phyloP scores from a whole-genome alignment of 1,140 invertebrate genomes.

The Leptonema lineaticorne region DNA sequence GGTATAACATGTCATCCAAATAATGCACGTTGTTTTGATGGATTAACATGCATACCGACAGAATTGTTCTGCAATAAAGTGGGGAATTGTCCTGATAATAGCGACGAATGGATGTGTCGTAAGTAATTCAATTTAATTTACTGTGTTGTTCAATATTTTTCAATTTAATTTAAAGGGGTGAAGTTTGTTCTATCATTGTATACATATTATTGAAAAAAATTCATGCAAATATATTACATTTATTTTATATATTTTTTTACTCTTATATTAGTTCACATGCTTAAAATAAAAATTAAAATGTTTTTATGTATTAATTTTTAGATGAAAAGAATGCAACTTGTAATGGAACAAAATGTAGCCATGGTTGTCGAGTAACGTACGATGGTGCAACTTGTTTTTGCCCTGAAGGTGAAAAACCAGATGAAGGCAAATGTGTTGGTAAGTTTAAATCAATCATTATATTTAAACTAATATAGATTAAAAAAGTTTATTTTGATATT shows the following conservation, averaged over 20 bases:
- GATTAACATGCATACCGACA: slow-evolving; percentile 61
- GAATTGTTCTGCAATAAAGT: slow-evolving; percentile 65
- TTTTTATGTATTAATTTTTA: slow-evolving; percentile 36
- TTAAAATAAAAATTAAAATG: background rate
- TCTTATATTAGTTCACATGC: background rate
- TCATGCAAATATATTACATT: background rate
- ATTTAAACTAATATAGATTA: background rate
- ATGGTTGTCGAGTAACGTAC: slow-evolving; percentile 66
- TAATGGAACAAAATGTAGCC: slow-evolving; percentile 61
- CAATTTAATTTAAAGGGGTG: background rate
- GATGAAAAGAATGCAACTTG: slow-evolving; percentile 60
- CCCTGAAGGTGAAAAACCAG: slow-evolving; percentile 67
- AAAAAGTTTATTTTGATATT: background rate
- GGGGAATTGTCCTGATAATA: slow-evolving; percentile 67
- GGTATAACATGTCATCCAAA: slow-evolving; percentile 61
- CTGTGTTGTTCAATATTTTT: slow-evolving; percentile 12
- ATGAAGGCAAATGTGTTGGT: slow-evolving; percentile 65
- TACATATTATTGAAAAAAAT: background rate
- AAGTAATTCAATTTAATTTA: slow-evolving; percentile 41
- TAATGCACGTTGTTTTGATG: slow-evolving; percentile 61
- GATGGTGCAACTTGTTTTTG: slow-evolving; percentile 74
- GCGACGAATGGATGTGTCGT: slow-evolving; percentile 71
- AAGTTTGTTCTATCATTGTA: background rate
- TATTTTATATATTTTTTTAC: background rate
- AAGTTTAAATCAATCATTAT: slow-evolving; percentile 36